Conservation (phyloP, 2,888 invertebrate genomes). For the Dendrolimus houi region DNA sequence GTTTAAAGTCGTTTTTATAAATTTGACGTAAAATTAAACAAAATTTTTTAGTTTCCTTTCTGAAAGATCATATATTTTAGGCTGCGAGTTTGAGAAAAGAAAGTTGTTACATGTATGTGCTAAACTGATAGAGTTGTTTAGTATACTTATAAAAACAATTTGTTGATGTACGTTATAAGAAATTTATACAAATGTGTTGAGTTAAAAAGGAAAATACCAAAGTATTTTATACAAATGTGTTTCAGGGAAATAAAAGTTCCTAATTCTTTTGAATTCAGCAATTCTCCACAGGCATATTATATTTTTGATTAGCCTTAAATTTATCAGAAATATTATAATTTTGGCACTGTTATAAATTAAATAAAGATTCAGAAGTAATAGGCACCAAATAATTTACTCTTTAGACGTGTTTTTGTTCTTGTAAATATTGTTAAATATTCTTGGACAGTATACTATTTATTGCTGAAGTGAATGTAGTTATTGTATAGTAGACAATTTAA, state of each 20-base stretch:
- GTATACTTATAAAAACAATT: too few relatives aligned
- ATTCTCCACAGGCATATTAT: neutral
- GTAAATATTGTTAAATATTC: constrained; percentile 52
- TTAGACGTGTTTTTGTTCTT: constrained; percentile 13
- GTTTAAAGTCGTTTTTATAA: too few relatives aligned
- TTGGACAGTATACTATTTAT: constrained; percentile 61
- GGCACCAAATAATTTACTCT: neutral
- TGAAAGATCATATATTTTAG: too few relatives aligned
- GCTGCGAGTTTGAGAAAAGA: too few relatives aligned
- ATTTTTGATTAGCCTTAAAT: neutral
- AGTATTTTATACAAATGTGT: constrained; percentile 30
- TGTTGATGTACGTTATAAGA: too few relatives aligned
- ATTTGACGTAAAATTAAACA: too few relatives aligned
- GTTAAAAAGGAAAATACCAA: constrained; percentile 36
- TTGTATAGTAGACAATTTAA: constrained; percentile 13
- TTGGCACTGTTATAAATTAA: too few relatives aligned
- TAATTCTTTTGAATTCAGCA: neutral
- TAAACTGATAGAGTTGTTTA: too few relatives aligned
- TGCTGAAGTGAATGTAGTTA: constrained; percentile 38
- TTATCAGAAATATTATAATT: neutral
- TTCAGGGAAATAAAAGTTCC: constrained; percentile 4
- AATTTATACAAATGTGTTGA: constrained; percentile 5
- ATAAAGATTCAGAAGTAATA: too few relatives aligned
- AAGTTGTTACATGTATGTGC: too few relatives aligned
- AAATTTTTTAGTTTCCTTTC: too few relatives aligned